Conservation (phyloP, 2,888 invertebrate genomes). For the Drosophila rellima region DNA sequence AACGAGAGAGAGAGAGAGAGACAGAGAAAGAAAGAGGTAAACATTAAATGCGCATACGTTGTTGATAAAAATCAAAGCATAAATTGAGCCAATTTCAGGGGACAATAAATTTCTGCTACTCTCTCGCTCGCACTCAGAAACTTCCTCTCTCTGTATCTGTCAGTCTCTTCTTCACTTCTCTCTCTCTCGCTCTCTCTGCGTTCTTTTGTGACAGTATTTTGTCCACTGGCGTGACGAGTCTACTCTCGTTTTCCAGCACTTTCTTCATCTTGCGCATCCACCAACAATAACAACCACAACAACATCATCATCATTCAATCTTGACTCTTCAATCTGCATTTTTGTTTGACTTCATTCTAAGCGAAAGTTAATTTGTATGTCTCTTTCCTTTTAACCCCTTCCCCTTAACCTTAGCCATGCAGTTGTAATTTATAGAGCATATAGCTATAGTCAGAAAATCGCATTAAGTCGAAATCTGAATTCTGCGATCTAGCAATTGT, state of each 20-base stretch:
- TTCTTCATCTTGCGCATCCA: conserved; percentile 38
- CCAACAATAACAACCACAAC: background rate
- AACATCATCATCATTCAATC: conserved; percentile 34
- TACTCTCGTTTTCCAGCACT: conserved; percentile 67
- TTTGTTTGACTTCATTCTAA: conserved; percentile 44
- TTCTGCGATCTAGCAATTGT: conserved; percentile 7
- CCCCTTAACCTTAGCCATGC: background rate
- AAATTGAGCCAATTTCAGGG: conserved; percentile 70
- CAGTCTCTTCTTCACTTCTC: background rate
- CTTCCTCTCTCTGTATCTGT: background rate
- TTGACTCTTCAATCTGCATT: conserved; percentile 52
- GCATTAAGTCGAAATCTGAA: conserved; percentile 11
- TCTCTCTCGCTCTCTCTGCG: background rate
- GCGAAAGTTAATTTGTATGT: conserved; percentile 46
- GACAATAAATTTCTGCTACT: conserved; percentile 53
- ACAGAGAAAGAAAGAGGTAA: background rate
- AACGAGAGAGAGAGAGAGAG: background rate
- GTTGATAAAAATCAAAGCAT: conserved; percentile 61
- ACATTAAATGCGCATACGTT: conserved; percentile 43
- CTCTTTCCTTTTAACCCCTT: no score
- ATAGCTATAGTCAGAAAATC: conserved; percentile 9
- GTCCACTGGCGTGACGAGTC: conserved; percentile 33
- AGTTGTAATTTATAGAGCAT: conserved; percentile 25
- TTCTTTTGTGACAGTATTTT: conserved; percentile 33
- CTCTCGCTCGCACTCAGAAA: background rate